Conservation (phyloP, 2,888 invertebrate species). For the Troilus luridus region DNA sequence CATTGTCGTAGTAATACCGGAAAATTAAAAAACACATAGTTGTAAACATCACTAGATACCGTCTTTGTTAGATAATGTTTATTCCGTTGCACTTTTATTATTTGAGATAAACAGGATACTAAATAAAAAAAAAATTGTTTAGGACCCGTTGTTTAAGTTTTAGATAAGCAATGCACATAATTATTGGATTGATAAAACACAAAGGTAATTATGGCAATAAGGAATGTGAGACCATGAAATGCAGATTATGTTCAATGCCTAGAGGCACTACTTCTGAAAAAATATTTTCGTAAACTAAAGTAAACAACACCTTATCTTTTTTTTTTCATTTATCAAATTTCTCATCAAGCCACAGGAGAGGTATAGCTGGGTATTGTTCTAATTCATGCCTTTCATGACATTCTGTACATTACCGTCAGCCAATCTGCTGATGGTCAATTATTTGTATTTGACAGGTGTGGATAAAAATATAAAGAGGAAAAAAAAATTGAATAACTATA, state of each 20-base stretch:
- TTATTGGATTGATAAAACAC: neutral
- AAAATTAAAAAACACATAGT: neutral
- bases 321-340: too few relatives aligned
- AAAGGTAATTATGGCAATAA: neutral
- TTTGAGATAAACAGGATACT: neutral
- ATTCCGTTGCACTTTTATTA: slow-evolving; percentile 2
- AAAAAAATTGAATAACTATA: too few relatives aligned
- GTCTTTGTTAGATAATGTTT: neutral
- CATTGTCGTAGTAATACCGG: too few relatives aligned
- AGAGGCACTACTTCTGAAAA: neutral
- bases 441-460: too few relatives aligned
- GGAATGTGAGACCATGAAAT: neutral
- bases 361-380: too few relatives aligned
- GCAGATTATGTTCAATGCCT: neutral
- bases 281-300: too few relatives aligned
- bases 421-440: too few relatives aligned
- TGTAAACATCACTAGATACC: neutral
- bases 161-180: neutral
- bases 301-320: too few relatives aligned
- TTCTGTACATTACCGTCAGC: too few relatives aligned
- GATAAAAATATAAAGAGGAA: too few relatives aligned
- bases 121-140: neutral
- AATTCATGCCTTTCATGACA: too few relatives aligned
- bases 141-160: neutral
- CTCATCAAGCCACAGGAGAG: too few relatives aligned